Percentiles rank a stretch among this genome's conserved stretches.
phyloP scores from a whole-genome alignment of 2,113 vertebrate species.

The Anguilla japonica region DNA sequence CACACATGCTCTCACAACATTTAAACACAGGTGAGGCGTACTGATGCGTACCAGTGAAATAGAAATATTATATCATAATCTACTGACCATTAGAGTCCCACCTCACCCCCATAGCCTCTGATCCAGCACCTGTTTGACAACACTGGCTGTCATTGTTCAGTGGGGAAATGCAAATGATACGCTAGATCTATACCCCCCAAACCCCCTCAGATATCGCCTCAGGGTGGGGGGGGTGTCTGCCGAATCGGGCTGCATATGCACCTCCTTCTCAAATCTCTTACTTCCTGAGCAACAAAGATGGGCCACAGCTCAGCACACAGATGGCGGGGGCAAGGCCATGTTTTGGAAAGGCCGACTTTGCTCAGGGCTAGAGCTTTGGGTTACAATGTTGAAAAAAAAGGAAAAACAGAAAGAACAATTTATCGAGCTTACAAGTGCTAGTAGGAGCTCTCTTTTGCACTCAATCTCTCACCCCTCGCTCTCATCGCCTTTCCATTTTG shows the following conservation, averaged over 20 bases:
- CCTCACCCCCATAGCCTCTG: slow-evolving; percentile 34
- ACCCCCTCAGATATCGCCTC: slow-evolving; percentile 4
- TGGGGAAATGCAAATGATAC: slow-evolving; percentile 47
- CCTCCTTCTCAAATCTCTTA: slow-evolving; percentile 25
- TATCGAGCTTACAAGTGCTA: background rate
- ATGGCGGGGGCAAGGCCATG: slow-evolving; percentile 38
- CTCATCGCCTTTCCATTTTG: background rate
- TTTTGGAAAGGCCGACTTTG: slow-evolving; percentile 36
- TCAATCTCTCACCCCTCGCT: background rate
- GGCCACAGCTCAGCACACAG: slow-evolving; percentile 41
- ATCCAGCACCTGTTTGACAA: slow-evolving; percentile 53
- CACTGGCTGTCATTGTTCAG: slow-evolving; percentile 49
- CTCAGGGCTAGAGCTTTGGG: slow-evolving; percentile 38
- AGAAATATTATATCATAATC: background rate
- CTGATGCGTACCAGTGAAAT: background rate
- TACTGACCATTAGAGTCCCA: slow-evolving; percentile 20
- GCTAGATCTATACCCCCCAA: slow-evolving; percentile 33
- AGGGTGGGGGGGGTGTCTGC: background rate
- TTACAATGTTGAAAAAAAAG: slow-evolving; percentile 10
- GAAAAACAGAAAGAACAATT: background rate
- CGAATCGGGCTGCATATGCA: background rate
- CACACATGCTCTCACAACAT: background rate
- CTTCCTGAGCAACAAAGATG: slow-evolving; percentile 33
- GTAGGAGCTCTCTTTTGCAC: background rate
- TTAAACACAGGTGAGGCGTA: background rate